Evolutionary conservation across 2,113 vertebrate genomes (phyloP), one percentile per base, ranked within the genome.

Genomic region (Motacilla alba): DNA sequence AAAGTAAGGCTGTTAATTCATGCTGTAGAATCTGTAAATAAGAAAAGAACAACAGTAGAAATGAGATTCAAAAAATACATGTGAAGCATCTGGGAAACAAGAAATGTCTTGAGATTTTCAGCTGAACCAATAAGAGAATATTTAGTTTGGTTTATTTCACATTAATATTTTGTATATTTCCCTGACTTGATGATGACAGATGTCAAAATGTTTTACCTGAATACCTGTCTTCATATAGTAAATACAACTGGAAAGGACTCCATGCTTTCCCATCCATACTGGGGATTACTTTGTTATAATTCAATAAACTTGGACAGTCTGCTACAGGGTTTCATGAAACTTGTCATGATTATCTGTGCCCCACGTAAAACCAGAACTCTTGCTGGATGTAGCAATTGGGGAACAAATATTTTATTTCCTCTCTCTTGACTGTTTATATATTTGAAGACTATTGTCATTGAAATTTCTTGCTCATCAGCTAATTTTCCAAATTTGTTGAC

Each of bases 261-360:
- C 30, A 7, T 64, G 22, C 7, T 92, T 83, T 85, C 27, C 8
- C 16, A 64, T 41, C 10, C 7, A 18, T 58, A 8, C 17, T 60
- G 9, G 2, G 18, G 2, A 2, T 70, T 78, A 27, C 8, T 21
- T 35, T 14, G 66, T 22, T 11, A 0, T 9, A 10, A 10, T 11
- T 21, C 15, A 59, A 5, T 55, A 44, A 75, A 60, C 33, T 33
- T 72, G 11, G 7, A 27, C 4, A 59, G 14, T 28, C 3, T 56
- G 7, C 15, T 79, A 4, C 6, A 64, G 14, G 24, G 4, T 68
- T 88, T 31, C 16, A 6, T 30, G 9, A 72, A 62, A 35, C 14
- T 50, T 56, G 11, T 28, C 2, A 10, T 49, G 22, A 23, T 63
- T 56, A 23, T 58, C 55, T 75, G 78, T 77, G 21, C 6, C 8